These are phyloP conservation scores for Cyphomyrmex costatus DNA, from an alignment of 1,140 invertebrate genomes.

Conservation along the genomic window DNA sequence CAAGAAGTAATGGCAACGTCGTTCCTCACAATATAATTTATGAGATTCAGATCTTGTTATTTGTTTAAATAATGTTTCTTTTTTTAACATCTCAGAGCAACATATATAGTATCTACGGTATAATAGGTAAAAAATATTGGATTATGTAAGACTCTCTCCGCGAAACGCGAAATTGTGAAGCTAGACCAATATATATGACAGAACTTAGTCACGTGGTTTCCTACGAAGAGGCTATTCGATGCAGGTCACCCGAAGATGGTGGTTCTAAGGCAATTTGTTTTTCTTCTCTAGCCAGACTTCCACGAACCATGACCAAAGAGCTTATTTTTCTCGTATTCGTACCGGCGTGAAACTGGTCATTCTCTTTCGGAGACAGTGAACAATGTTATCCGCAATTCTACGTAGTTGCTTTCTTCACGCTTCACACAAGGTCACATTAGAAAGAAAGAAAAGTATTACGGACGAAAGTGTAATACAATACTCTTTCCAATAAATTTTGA, in stretches of 20 bases:
- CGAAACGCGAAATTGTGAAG: constrained; percentile 38
- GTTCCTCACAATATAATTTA: constrained; percentile 22
- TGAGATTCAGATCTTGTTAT: constrained; percentile 19
- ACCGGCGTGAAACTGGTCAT: constrained; percentile 75
- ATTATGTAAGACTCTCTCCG: not conserved
- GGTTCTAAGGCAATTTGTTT: constrained; percentile 69
- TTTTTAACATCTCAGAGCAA: not conserved
- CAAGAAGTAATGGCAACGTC: constrained; percentile 14
- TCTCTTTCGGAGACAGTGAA: constrained; percentile 78
- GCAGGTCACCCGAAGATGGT: constrained; percentile 44
- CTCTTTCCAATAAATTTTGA: not conserved
- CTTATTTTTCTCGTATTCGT: constrained; percentile 71
- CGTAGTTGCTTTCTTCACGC: constrained; percentile 54
- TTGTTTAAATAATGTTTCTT: too few species aligned
- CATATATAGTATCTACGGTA: not conserved
- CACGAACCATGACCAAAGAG: constrained; percentile 43
- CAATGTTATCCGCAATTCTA: constrained; percentile 79
- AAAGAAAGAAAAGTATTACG: not conserved
- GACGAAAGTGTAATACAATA: too few species aligned
- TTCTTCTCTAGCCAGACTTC: constrained; percentile 61
- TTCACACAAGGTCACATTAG: constrained; percentile 33
- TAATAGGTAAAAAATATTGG: constrained; percentile 40
- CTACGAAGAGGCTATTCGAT: constrained; percentile 65
- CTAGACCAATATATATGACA: constrained; percentile 51
- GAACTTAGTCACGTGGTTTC: constrained; percentile 62